Evolutionary conservation across 2,888 invertebrate species (phyloP), one percentile per base, ranked within the genome.

Genomic region (Junonia oenone): DNA sequence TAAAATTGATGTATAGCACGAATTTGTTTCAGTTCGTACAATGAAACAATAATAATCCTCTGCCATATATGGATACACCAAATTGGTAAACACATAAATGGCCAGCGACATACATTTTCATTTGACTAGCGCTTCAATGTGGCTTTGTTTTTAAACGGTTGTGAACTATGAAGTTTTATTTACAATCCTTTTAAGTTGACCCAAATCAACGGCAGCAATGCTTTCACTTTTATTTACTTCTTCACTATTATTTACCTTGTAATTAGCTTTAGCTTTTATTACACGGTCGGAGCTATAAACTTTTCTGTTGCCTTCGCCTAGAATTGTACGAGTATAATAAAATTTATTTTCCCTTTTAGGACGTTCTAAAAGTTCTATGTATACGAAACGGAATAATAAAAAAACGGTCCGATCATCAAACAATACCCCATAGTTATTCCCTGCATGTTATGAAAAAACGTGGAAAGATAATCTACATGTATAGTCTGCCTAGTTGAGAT

Each of bases 41-140:
- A 62, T 60, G 65, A 63, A 68, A 68, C 68, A 69, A 67, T 67
- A 68, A 67, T 66, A 64, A 63, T 65, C 63, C 58, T 35, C 49
- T 19, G 55, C 66, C 60, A 61, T 67, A 64, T 67, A 67, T 61
- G 65, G 65, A 55, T 52, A 62, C 58, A 58, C 67, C 65, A 62
- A 69, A 69, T 63, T 63, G 59, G 67, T 68, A 63, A 63, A 65
- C 65, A 61, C 63, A 48, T 55, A 60, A 61, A 61, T 63, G 67
- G 64, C 52, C 52, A 55, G 54, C 64, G 61, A 65, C 65, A 67
- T 58, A 66, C 58, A 68, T 67, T 65, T 61, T 60, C 55, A 59
- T 55, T 55, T 45, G 56, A 65, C 63, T 64, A 65, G 61, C 59
- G 31, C 31, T 54, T 56, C 52, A 35, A 51, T 52, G 46, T 56